Conservation (phyloP, 2,113 vertebrate genomes). For the Sturnus vulgaris region DNA sequence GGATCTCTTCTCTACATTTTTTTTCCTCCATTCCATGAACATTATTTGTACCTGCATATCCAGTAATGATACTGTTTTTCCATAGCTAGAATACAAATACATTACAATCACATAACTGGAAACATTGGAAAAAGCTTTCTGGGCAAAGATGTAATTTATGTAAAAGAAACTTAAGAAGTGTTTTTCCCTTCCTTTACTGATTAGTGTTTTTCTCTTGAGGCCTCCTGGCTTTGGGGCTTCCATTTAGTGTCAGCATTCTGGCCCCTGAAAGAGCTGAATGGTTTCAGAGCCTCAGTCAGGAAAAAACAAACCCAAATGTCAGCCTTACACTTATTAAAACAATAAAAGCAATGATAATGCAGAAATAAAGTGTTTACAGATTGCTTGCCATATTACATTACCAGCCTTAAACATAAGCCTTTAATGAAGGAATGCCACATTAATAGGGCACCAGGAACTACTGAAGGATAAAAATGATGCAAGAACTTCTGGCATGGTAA, state of each 20-base stretch:
- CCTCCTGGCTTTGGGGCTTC: neutral
- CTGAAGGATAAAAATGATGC: neutral
- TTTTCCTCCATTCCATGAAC: neutral
- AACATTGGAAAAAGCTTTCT: neutral
- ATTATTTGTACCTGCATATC: neutral
- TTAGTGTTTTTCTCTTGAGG: constrained; percentile 15
- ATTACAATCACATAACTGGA: neutral
- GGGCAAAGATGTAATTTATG: neutral
- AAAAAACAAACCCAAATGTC: neutral
- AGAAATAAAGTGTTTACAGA: constrained; percentile 50
- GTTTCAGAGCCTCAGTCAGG: constrained; percentile 9
- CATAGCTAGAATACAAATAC: neutral
- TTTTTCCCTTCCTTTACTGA: neutral
- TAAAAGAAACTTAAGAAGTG: constrained; percentile 11
- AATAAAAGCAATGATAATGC: constrained; percentile 15
- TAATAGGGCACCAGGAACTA: neutral
- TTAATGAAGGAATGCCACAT: constrained; percentile 30
- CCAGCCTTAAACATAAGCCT: neutral
- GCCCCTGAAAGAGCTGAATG: neutral
- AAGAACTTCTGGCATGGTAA: neutral
- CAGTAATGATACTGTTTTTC: neutral
- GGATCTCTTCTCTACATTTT: neutral
- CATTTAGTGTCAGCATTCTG: neutral
- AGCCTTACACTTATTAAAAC: neutral
- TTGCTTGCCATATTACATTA: constrained; percentile 22